These are phyloP conservation scores for Drosophila mettleri DNA, from an alignment of 2,888 invertebrate genomes.

Conservation along the genomic window DNA sequence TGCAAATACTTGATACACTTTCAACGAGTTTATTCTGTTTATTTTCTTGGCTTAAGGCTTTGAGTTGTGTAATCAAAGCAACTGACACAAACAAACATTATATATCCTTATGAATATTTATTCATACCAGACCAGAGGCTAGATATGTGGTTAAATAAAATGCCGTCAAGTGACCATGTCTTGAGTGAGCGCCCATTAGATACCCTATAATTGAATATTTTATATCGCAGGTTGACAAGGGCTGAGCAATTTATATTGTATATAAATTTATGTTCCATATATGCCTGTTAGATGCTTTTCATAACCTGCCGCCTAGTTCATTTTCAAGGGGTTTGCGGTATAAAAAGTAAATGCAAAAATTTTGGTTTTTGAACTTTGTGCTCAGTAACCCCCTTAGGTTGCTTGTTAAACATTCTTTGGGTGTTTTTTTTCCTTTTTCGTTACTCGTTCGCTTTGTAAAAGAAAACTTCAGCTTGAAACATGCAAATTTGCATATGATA, in stretches of 20 bases:
- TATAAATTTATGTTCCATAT: no score
- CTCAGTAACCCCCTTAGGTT: constrained; percentile 59
- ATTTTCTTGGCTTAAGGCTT: constrained; percentile 33
- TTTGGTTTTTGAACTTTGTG: constrained; percentile 77
- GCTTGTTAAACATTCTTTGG: constrained; percentile 80
- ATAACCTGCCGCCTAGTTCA: background rate
- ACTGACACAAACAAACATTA: constrained; percentile 1
- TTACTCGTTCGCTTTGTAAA: constrained; percentile 19
- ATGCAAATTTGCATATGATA: constrained; percentile 80
- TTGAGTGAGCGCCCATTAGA: background rate
- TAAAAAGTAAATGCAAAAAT: constrained; percentile 67
- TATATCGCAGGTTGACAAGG: background rate
- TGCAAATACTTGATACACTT: constrained; percentile 38
- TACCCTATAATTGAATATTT: no score
- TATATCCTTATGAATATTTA: constrained; percentile 12
- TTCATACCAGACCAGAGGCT: constrained; percentile 5
- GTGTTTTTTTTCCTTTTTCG: constrained; percentile 32
- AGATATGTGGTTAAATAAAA: constrained; percentile 29
- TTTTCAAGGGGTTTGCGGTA: background rate
- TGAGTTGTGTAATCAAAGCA: constrained; percentile 55
- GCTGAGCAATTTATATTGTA: background rate
- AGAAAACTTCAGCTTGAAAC: constrained; percentile 71
- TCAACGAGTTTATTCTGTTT: constrained; percentile 33
- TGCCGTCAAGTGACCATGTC: constrained; percentile 14
- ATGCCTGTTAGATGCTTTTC: constrained; percentile 16